A percentile compares a stretch with the other conserved stretches of the same genome.
Evolutionary conservation across 2,797 vertebrate species (phyloP).

Genomic region (Perodicticus potto): DNA sequence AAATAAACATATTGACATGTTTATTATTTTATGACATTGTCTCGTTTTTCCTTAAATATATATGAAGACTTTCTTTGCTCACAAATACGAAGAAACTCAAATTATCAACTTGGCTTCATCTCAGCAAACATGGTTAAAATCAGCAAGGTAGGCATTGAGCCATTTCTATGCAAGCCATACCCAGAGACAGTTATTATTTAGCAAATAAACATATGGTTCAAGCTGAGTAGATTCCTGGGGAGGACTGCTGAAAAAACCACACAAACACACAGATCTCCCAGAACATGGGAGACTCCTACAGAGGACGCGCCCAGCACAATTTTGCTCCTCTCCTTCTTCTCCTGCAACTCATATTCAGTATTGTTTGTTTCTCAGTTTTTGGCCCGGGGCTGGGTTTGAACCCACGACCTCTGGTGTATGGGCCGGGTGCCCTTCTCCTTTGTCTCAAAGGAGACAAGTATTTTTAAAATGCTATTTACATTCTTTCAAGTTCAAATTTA

Average conservation of each 20-base stretch:
- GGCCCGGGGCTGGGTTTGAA: too few species aligned
- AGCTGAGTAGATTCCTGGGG: background rate
- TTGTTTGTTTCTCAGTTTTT: background rate
- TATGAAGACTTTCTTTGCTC: background rate
- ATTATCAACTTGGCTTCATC: background rate
- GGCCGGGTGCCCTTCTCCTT: too few species aligned
- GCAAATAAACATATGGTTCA: background rate
- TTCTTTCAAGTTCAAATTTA: background rate
- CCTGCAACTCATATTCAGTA: background rate
- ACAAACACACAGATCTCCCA: background rate
- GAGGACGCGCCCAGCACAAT: fast-evolving
- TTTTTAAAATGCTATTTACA: background rate
- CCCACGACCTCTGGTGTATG: too few species aligned
- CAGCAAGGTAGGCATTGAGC: background rate
- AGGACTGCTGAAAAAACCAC: background rate
- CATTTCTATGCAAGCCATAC: background rate
- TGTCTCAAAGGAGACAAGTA: too few species aligned
- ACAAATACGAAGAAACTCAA: background rate
- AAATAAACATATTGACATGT: background rate
- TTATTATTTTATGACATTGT: background rate
- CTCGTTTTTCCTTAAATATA: background rate
- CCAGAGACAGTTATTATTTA: background rate
- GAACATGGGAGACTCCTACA: background rate
- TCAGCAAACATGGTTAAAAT: background rate
- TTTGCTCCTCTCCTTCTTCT: background rate